Evolutionary conservation across 2,888 invertebrate genomes (phyloP).

Genomic region (Dynastes tityus): DNA sequence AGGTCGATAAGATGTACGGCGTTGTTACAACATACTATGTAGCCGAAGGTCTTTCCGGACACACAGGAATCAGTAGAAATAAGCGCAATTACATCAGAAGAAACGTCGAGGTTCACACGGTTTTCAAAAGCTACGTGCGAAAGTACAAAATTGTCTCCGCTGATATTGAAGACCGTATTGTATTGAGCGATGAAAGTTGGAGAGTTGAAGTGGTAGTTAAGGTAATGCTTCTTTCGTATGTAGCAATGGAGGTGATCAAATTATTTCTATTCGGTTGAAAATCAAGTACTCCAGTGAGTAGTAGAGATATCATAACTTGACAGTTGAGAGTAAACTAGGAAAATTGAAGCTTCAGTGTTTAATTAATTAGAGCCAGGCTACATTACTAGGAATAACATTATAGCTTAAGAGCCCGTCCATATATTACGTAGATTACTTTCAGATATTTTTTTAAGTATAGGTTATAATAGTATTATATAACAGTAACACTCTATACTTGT

Average conservation of each 20-base stretch:
- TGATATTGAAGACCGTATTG: constrained; percentile 24
- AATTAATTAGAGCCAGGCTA: not conserved
- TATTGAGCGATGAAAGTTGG: not conserved
- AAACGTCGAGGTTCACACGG: not conserved
- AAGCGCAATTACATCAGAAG: not conserved
- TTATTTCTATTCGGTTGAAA: not conserved
- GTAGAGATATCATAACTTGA: not conserved
- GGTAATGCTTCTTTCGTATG: not conserved
- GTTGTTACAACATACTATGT: constrained; percentile 79
- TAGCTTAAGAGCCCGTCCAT: not conserved
- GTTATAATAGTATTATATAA: no score
- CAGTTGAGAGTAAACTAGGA: not conserved
- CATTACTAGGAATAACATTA: not conserved
- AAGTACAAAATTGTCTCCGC: not conserved
- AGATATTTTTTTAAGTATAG: no score
- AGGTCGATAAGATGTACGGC: constrained; percentile 74
- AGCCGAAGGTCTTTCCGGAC: constrained; percentile 84
- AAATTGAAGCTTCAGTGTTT: not conserved
- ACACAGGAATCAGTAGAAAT: constrained; percentile 68
- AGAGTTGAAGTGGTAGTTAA: not conserved
- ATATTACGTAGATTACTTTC: not conserved
- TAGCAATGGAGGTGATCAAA: not conserved
- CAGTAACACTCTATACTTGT: no score
- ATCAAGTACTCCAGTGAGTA: not conserved
- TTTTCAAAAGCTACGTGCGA: not conserved